phyloP scores from a whole-genome alignment of 2,113 vertebrate species.

The Dasyornis broadbenti region DNA sequence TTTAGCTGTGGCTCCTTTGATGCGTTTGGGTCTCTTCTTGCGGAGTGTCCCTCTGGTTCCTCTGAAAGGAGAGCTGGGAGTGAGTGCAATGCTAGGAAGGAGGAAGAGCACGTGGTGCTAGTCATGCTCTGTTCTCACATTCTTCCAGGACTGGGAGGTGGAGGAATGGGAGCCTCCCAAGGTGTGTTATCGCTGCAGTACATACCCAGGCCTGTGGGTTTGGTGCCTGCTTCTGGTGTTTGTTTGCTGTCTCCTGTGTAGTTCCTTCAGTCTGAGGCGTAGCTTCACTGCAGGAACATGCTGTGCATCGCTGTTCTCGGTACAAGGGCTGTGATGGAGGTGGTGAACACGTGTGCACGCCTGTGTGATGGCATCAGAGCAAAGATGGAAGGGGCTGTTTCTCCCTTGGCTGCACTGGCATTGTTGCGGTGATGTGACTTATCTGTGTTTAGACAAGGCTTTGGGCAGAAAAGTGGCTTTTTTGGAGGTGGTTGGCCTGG shows the following conservation, averaged over 20 bases:
- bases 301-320: accelerated
- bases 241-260: not conserved
- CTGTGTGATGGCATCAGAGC: accelerated
- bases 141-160: not conserved
- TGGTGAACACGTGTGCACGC: accelerated
- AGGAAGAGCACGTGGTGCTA: not conserved
- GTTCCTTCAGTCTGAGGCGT: not conserved
- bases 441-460: not conserved
- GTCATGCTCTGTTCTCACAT: not conserved
- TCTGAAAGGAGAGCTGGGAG: not conserved
- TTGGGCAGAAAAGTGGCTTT: not conserved
- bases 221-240: not conserved
- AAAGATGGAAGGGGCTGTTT: not conserved
- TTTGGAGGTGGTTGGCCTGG: not conserved
- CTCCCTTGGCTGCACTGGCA: not conserved
- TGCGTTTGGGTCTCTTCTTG: not conserved
- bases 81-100: not conserved
- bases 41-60: not conserved
- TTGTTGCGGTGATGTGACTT: not conserved
- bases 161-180: not conserved
- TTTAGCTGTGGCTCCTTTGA: not conserved
- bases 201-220: not conserved
- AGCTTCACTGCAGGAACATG: not conserved
- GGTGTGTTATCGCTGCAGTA: not conserved
- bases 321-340: not conserved